These are phyloP conservation scores for Calameuta filiformis DNA, from an alignment of 2,888 invertebrate species.

Conservation along the genomic window DNA sequence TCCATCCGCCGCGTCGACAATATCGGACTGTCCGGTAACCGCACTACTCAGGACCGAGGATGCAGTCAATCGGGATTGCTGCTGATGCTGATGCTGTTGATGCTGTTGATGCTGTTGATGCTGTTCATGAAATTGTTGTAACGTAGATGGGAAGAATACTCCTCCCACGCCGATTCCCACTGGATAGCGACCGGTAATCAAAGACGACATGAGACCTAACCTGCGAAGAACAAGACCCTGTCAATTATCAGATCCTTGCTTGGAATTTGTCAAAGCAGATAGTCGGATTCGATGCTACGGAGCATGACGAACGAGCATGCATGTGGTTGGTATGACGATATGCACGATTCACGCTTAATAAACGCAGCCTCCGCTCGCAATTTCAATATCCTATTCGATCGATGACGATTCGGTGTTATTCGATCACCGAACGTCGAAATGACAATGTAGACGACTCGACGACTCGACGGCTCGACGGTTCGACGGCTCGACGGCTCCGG, in stretches of 20 bases:
- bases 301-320: no score
- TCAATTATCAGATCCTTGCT: no score
- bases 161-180: slow-evolving; percentile 59
- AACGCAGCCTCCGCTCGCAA: no score
- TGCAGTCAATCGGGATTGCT: slow-evolving; percentile 57
- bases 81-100: slow-evolving; percentile 59
- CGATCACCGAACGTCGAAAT: slow-evolving; percentile 48
- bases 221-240: slow-evolving; percentile 31
- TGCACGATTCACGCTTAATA: no score
- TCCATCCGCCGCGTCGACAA: slow-evolving; percentile 42
- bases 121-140: slow-evolving; percentile 58
- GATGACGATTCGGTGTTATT: slow-evolving; percentile 41
- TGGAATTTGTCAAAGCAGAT: no score
- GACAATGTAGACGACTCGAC: no score
- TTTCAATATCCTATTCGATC: no score
- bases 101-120: slow-evolving; percentile 61
- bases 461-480: no score
- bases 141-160: slow-evolving; percentile 60
- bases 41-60: slow-evolving; percentile 57
- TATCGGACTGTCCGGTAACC: slow-evolving; percentile 50
- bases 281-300: no score
- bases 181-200: slow-evolving; percentile 61
- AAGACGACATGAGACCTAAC: slow-evolving; percentile 59
- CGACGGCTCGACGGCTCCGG: no score
- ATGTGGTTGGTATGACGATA: no score